phyloP scores from a whole-genome alignment of 2,888 invertebrate species.

The Oegoconia quadripuncta region DNA sequence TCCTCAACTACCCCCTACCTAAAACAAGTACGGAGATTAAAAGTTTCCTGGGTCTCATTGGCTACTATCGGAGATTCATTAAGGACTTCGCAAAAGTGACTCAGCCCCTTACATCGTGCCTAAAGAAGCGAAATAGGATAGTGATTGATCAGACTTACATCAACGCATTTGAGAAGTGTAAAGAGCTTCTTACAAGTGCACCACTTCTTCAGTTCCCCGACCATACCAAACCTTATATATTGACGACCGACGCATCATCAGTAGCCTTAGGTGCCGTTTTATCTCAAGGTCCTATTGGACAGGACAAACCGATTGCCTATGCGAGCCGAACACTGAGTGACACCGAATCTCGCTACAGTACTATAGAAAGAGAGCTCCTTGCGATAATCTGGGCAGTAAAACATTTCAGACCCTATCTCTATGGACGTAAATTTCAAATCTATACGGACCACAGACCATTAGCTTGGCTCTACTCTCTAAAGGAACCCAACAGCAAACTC shows the following conservation, averaged over 20 bases:
- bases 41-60: conserved; percentile 20
- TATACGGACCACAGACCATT: conserved; percentile 18
- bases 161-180: conserved; percentile 24
- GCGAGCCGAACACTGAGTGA: conserved; percentile 8
- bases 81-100: conserved; percentile 23
- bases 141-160: conserved; percentile 15
- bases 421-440: conserved; percentile 13
- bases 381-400: conserved; percentile 13
- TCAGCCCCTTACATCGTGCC: conserved; percentile 20
- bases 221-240: conserved; percentile 24
- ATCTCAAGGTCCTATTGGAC: conserved; percentile 21
- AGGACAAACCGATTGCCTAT: conserved; percentile 13
- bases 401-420: conserved; percentile 15
- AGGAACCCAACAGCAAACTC: conserved; percentile 19
- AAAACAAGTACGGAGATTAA: conserved; percentile 19
- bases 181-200: conserved; percentile 24
- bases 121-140: conserved; percentile 20
- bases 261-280: conserved; percentile 23
- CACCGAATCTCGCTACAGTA: conserved; percentile 11
- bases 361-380: conserved; percentile 13
- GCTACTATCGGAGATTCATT: conserved; percentile 24
- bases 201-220: conserved; percentile 38
- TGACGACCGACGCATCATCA: conserved; percentile 25
- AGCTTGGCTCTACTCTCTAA: conserved; percentile 19
- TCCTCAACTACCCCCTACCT: conserved; percentile 18